Percentiles rank a stretch among this genome's conserved stretches.
Evolutionary conservation across 92 coral and sea anemone genomes (phyloP).

Genomic region (Parazoanthus darwini): DNA sequence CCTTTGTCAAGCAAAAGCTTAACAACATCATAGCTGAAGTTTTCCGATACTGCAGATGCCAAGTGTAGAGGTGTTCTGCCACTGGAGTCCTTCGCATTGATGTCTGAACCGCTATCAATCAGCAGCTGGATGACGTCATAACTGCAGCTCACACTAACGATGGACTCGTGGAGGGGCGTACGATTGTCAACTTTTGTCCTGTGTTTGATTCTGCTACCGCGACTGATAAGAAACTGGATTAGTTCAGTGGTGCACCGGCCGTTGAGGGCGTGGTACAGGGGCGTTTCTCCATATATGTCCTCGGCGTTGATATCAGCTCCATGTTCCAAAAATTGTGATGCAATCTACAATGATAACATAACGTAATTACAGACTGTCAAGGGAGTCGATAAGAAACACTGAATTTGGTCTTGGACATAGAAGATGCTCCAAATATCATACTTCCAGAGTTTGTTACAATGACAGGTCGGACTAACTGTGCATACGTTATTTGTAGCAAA

Average conservation of each 20-base stretch:
- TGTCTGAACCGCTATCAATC: conserved; percentile 1
- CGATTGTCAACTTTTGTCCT: background rate
- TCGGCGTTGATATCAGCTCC: conserved; percentile 25
- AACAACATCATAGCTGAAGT: conserved; percentile 22
- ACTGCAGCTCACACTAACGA: background rate
- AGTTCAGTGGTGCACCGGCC: conserved; percentile 12
- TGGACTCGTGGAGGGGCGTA: conserved; percentile 25
- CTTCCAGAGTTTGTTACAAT: too few species aligned
- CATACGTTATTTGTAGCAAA: too few species aligned
- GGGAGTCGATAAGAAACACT: too few species aligned
- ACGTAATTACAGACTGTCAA: background rate
- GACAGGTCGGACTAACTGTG: too few species aligned
- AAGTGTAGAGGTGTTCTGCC: conserved; percentile 8
- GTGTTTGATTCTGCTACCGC: background rate
- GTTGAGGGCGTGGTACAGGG: conserved; percentile 24
- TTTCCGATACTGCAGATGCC: conserved; percentile 1
- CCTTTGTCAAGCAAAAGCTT: conserved; percentile 27
- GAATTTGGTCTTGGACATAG: too few species aligned
- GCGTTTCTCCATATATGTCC: background rate
- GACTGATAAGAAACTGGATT: background rate
- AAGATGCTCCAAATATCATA: too few species aligned
- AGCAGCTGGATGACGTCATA: conserved; percentile 13
- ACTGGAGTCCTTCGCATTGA: background rate
- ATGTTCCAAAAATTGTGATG: background rate
- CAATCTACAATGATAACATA: background rate